Evolutionary conservation across 2,888 invertebrate genomes (phyloP).

Genomic region (Urechis unicinctus): DNA sequence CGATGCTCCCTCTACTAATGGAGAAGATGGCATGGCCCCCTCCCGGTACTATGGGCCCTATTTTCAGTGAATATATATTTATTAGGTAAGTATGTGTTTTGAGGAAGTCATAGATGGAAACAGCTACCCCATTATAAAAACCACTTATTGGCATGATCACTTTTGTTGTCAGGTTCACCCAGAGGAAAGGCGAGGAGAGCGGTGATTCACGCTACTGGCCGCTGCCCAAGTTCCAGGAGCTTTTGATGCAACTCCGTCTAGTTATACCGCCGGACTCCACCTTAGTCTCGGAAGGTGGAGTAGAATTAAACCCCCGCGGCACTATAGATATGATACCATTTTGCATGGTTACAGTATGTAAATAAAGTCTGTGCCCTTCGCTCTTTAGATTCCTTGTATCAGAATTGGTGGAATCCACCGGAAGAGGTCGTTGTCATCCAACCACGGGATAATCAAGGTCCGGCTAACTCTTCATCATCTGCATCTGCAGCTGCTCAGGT

Average conservation of each 20-base stretch:
- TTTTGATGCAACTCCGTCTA: constrained; percentile 41
- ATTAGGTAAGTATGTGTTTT: constrained; percentile 41
- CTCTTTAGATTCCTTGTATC: constrained; percentile 18
- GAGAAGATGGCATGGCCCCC: constrained; percentile 47
- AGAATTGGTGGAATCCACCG: constrained; percentile 34
- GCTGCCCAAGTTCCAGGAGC: constrained; percentile 37
- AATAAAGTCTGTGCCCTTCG: no score
- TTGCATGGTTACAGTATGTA: no score
- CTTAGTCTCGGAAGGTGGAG: no score
- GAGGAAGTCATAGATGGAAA: no score
- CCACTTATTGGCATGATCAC: no score
- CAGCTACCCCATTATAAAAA: no score
- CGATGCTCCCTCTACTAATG: constrained; percentile 43
- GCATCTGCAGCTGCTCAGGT: no score
- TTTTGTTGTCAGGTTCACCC: no score
- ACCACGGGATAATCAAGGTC: no score
- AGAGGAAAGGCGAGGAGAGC: constrained; percentile 24
- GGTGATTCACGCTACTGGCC: constrained; percentile 40
- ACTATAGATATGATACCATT: no score
- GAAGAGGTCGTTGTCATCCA: constrained; percentile 26
- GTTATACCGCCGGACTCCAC: constrained; percentile 32
- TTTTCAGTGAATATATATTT: constrained; percentile 45
- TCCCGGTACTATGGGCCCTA: constrained; percentile 44
- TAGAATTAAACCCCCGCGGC: no score
- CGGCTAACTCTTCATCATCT: no score